These are phyloP conservation scores for Cryptosula pallasiana DNA, from an alignment of 2,888 invertebrate species.

Conservation along the genomic window DNA sequence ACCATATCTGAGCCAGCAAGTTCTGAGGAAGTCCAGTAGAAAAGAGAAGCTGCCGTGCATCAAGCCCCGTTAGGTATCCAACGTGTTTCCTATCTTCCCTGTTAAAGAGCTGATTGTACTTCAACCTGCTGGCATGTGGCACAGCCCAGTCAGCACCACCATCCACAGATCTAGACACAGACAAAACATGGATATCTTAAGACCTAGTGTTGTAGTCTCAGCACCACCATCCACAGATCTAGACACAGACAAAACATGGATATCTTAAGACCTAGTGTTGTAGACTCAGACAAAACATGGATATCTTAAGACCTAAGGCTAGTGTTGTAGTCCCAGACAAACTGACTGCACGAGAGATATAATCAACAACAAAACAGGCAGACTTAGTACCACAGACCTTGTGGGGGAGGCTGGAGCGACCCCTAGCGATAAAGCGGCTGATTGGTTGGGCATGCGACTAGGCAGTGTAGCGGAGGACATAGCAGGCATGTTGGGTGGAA, in stretches of 20 bases:
- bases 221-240: constrained; percentile 24
- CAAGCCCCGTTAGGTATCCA: constrained; percentile 79
- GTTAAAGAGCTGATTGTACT: constrained; percentile 91
- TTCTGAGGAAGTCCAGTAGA: constrained; percentile 85
- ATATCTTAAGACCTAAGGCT: no score
- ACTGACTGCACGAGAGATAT: no score
- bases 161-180: background rate
- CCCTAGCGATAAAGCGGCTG: background rate
- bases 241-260: no score
- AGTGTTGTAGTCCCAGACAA: no score
- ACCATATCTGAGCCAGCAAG: constrained; percentile 90
- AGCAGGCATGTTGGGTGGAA: constrained; percentile 38
- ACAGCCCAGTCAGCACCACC: constrained; percentile 72
- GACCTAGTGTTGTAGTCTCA: no score
- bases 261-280: no score
- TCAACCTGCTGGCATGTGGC: constrained; percentile 73
- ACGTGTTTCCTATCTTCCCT: constrained; percentile 78
- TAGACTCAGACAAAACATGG: no score
- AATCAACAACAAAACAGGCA: no score
- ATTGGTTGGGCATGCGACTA: background rate
- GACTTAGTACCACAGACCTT: no score
- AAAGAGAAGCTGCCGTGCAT: constrained; percentile 86
- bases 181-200: background rate
- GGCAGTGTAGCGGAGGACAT: constrained; percentile 5
- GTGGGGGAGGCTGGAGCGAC: background rate